phyloP scores from a whole-genome alignment of 2,113 vertebrate genomes.

The Gracilinanus agilis region DNA sequence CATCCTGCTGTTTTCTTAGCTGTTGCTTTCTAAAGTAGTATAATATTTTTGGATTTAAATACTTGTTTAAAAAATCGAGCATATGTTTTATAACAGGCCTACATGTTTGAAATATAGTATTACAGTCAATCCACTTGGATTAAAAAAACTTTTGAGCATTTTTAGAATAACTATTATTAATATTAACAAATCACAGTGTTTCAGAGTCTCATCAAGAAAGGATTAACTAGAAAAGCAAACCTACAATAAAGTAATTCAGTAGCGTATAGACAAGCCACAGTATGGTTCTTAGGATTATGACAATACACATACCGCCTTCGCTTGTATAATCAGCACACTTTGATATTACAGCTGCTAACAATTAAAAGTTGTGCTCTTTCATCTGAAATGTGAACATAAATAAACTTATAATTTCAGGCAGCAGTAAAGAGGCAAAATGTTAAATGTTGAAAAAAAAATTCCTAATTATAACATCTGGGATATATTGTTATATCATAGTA shows the following conservation, averaged over 20 bases:
- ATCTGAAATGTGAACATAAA: slow-evolving; percentile 81
- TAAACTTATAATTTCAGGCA: slow-evolving; percentile 81
- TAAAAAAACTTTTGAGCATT: not conserved
- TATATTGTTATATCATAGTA: slow-evolving; percentile 34
- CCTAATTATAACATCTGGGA: slow-evolving; percentile 84
- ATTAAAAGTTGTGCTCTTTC: slow-evolving; percentile 80
- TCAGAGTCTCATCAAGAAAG: slow-evolving; percentile 82
- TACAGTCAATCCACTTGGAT: not conserved
- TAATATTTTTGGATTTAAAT: slow-evolving; percentile 46
- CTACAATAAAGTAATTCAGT: slow-evolving; percentile 82
- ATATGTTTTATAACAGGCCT: slow-evolving; percentile 23
- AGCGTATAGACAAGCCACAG: slow-evolving; percentile 69
- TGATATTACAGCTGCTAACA: slow-evolving; percentile 87
- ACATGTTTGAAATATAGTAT: not conserved
- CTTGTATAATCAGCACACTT: slow-evolving; percentile 81
- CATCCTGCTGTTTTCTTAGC: slow-evolving; percentile 27
- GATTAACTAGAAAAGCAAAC: slow-evolving; percentile 81
- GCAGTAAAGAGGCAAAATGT: slow-evolving; percentile 78
- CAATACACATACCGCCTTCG: slow-evolving; percentile 76
- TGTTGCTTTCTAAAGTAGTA: slow-evolving; percentile 35
- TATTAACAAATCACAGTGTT: slow-evolving; percentile 84
- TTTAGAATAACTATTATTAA: slow-evolving; percentile 75
- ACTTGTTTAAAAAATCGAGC: not conserved
- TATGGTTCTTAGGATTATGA: slow-evolving; percentile 79
- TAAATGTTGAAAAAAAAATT: slow-evolving; percentile 84